Conservation (phyloP, 2,113 vertebrate genomes). For the Ahaetulla prasina region DNA sequence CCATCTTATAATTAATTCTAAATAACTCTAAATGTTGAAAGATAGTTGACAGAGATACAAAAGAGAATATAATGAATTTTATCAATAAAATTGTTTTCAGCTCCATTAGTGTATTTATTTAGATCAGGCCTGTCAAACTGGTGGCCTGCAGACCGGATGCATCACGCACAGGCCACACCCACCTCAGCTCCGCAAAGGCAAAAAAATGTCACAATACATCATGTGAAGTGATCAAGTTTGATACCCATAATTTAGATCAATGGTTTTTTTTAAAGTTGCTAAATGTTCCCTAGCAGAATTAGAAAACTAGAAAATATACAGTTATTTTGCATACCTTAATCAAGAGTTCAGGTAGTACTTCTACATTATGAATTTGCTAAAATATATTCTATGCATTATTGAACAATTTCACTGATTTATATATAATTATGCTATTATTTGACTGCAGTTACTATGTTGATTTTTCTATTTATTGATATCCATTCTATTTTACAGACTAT, state of each 20-base stretch:
- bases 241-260: not conserved
- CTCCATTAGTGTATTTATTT: not conserved
- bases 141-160: no score
- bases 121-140: not conserved
- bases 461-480: not conserved
- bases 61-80: not conserved
- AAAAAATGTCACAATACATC: no score
- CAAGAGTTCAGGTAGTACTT: not conserved
- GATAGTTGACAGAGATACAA: not conserved
- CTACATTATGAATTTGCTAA: not conserved
- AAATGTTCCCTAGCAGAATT: not conserved
- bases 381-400: not conserved
- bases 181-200: no score
- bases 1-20: not conserved
- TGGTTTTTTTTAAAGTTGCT: not conserved
- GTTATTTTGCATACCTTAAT: not conserved
- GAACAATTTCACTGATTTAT: not conserved
- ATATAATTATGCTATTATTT: not conserved
- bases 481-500: not conserved
- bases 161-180: no score
- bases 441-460: not conserved
- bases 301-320: not conserved
- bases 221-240: no score
- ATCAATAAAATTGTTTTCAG: not conserved
- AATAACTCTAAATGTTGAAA: not conserved